These are phyloP conservation scores for Philonicus albiceps DNA, from an alignment of 2,888 invertebrate genomes.

Conservation along the genomic window DNA sequence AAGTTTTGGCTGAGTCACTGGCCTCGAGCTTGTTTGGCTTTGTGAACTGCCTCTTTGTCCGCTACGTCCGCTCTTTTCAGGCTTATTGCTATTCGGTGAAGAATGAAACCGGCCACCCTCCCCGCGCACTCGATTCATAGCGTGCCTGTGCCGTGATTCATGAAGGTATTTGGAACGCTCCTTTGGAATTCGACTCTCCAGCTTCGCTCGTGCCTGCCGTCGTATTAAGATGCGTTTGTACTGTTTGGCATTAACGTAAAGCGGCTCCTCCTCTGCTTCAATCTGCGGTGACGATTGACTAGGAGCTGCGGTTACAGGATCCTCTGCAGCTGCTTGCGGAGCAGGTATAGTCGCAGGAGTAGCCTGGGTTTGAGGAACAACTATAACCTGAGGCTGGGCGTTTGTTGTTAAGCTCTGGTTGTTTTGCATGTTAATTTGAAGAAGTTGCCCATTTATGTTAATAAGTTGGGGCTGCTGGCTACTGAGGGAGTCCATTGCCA, in stretches of 20 bases:
- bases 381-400: conserved; percentile 53
- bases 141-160: conserved; percentile 95
- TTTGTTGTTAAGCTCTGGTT: conserved; percentile 48
- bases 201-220: conserved; percentile 90
- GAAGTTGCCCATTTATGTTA: conserved; percentile 62
- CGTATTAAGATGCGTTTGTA: conserved; percentile 95
- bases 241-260: conserved; percentile 98
- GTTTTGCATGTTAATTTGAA: conserved; percentile 58
- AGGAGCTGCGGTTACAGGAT: conserved; percentile 9
- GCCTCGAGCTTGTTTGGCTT: conserved; percentile 45
- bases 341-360: conserved; percentile 54
- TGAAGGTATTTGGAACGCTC: conserved; percentile 98
- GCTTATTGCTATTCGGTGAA: conserved; percentile 64
- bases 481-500: conserved; percentile 64
- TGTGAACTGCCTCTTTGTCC: conserved; percentile 14
- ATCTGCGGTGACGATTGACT: conserved; percentile 51
- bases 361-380: conserved; percentile 52
- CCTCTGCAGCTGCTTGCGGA: conserved; percentile 5
- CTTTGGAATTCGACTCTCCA: conserved; percentile 97
- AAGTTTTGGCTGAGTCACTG: conserved; percentile 57
- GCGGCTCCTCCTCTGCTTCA: conserved; percentile 84
- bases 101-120: conserved; percentile 97
- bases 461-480: conserved; percentile 71
- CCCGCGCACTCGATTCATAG: conserved; percentile 96
- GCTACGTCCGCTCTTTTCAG: conserved; percentile 45